A percentile compares a stretch with the other conserved stretches of the same genome.
phyloP scores from a whole-genome alignment of 2,888 invertebrate genomes.

The Drosophila sordidapex region DNA sequence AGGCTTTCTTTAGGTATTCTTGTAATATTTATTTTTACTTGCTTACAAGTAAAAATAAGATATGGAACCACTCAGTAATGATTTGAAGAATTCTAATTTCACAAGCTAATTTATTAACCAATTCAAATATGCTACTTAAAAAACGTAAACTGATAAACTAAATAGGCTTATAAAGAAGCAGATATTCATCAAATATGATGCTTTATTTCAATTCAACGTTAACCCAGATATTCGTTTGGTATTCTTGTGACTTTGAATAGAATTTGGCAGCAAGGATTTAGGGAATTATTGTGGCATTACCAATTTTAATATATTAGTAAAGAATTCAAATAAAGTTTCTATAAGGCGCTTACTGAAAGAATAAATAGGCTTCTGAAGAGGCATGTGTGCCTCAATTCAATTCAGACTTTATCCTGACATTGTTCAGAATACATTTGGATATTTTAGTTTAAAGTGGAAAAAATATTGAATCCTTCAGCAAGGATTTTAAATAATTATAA shows the following conservation, averaged over 20 bases:
- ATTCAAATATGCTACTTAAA: neutral
- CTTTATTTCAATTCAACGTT: neutral
- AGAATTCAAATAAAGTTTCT: neutral
- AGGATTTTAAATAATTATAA: neutral
- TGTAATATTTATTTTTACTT: neutral
- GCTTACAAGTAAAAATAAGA: accelerated
- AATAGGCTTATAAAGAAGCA: neutral
- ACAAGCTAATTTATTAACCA: neutral
- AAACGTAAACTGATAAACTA: neutral
- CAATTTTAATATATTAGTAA: neutral
- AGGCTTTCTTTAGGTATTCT: neutral
- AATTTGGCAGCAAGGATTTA: accelerated
- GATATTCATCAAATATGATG: neutral
- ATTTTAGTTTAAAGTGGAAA: neutral
- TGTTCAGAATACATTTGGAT: neutral
- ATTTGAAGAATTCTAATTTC: neutral
- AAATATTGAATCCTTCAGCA: too few species aligned
- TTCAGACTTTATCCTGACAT: neutral
- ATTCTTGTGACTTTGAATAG: neutral
- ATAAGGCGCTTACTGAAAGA: neutral
- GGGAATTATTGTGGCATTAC: neutral
- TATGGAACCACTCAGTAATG: neutral
- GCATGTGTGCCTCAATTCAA: neutral
- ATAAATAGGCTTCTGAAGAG: neutral
- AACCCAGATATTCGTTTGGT: neutral